phyloP scores from a whole-genome alignment of 2,797 vertebrate species.

The Acipenser ruthenus region DNA sequence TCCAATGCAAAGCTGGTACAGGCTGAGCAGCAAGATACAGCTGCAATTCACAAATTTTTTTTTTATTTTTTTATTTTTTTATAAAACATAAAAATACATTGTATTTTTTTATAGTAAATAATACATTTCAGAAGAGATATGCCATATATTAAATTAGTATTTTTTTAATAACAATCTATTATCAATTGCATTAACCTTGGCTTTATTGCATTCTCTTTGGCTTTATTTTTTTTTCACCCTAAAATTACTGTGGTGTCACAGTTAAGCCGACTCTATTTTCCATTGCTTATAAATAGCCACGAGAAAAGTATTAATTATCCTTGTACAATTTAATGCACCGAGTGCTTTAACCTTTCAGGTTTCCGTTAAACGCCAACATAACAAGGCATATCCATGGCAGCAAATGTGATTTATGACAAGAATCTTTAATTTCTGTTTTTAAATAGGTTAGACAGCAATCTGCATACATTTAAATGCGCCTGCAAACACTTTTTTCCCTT shows the following conservation, averaged over 20 bases:
- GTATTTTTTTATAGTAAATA: not conserved
- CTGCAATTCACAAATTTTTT: not conserved
- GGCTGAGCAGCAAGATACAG: not conserved
- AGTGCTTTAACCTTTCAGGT: conserved; percentile 99
- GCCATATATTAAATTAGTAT: not conserved
- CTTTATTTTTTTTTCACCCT: conserved; percentile 60
- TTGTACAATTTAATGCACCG: conserved; percentile 98
- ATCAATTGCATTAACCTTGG: conserved; percentile 2
- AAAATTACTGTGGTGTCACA: conserved; percentile 83
- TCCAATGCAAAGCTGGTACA: not conserved
- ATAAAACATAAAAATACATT: no score
- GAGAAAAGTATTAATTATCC: conserved; percentile 99
- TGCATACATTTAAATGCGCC: conserved; percentile 98
- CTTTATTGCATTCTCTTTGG: conserved; percentile 52
- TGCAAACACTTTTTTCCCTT: conserved; percentile 71
- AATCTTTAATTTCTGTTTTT: conserved; percentile 99
- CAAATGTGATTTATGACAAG: conserved; percentile 99
- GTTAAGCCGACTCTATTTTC: conserved; percentile 89
- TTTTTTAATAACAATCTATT: not conserved
- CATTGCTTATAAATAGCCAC: conserved; percentile 98
- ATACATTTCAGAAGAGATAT: not conserved
- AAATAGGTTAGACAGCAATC: conserved; percentile 98
- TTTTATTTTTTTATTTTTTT: not conserved
- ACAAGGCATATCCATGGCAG: conserved; percentile 94
- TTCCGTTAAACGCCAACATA: conserved; percentile 93